Evolutionary conservation across 2,888 invertebrate species (phyloP).

Genomic region (Atrina japonica): DNA sequence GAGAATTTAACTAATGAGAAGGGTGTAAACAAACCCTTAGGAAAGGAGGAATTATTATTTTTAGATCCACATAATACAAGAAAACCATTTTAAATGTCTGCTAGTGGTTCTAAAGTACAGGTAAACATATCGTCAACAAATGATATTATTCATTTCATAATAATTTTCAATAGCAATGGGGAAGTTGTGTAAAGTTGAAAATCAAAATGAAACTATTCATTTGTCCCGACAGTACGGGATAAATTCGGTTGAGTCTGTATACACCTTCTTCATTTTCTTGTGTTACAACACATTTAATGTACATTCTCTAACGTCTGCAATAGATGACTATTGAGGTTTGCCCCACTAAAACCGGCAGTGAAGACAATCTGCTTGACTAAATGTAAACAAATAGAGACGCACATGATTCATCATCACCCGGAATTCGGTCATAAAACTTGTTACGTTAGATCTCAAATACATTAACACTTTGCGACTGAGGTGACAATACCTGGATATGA

Average conservation of each 20-base stretch:
- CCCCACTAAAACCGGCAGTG: too few species aligned
- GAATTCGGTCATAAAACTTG: too few species aligned
- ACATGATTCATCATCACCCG: background rate
- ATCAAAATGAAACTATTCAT: background rate
- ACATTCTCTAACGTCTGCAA: too few species aligned
- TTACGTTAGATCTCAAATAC: too few species aligned
- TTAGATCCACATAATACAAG: background rate
- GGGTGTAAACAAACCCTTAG: slow-evolving; percentile 8
- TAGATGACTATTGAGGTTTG: too few species aligned
- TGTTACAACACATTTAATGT: too few species aligned
- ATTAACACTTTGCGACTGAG: too few species aligned
- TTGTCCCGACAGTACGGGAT: too few species aligned
- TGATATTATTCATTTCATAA: background rate
- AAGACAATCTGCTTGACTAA: too few species aligned
- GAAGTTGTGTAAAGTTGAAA: background rate
- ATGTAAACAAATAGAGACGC: background rate
- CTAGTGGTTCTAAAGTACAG: slow-evolving; percentile 58
- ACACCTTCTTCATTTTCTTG: too few species aligned
- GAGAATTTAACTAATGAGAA: slow-evolving; percentile 27
- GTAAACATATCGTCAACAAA: slow-evolving; percentile 39
- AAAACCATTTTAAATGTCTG: slow-evolving; percentile 52
- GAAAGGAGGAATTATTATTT: background rate
- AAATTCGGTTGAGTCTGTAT: too few species aligned
- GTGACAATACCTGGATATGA: too few species aligned
- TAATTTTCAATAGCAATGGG: background rate